Evolutionary conservation across 2,888 invertebrate genomes (phyloP), one percentile per base, ranked within the genome.

Genomic region (Palloptera scutellata): DNA sequence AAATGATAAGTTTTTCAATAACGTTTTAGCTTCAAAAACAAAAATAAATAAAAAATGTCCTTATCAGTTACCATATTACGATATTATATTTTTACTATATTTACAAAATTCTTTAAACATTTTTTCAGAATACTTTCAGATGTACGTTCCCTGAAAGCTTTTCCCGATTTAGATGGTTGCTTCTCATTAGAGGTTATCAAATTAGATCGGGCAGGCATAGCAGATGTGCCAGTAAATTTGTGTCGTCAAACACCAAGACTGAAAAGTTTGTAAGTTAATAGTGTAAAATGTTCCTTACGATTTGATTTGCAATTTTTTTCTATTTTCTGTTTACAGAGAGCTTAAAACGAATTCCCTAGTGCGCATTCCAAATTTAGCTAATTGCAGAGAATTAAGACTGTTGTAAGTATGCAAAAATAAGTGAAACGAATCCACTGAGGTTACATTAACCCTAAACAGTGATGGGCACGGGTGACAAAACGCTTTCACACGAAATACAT

Each of bases 251-350:
- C 92, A 80, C 94, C 94, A 70, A 89, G 89, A 81, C 89, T 97
- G 71, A 91, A 91, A 83, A 91, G 92, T 78, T 87, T 97, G 97
- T 96, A 85, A 91, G 95, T 91, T n/a, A n/a, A n/a, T n/a, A n/a
- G n/a, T 78, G 15, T n/a, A n/a, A 52, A 11, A 11, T 45, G 10
- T 45, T 45, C 12, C 12, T n/a, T n/a, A n/a, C n/a, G n/a, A n/a
- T n/a, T n/a, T n/a, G n/a, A n/a, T n/a, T n/a, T n/a, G n/a, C n/a
- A n/a, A n/a, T n/a, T n/a, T n/a, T n/a, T n/a, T n/a, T 17, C 4
- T 1, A 13, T 30, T 60, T 63, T n/a, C 12, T 45, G 48, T 48
- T 73, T 69, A 55, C 87, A 95, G 95, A 79, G 94, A 95, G 85
- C 87, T 95, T 78, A 94, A 95, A 85, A 93, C 92, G 53, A 97